Evolutionary conservation across 2,888 invertebrate species (phyloP).

Genomic region (Amiota mariae): DNA sequence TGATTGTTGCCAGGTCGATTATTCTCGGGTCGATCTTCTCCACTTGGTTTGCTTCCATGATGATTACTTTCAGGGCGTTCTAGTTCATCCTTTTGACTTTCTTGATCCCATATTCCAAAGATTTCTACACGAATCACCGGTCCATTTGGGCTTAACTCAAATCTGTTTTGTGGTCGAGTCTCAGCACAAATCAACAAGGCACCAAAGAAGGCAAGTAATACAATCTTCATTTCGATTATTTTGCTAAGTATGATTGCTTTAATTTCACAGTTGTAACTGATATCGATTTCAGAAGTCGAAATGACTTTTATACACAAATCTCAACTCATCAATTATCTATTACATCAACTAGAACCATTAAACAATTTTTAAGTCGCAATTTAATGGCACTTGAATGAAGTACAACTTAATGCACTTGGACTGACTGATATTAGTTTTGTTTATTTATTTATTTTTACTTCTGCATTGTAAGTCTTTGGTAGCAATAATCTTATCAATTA

Average conservation of each 20-base stretch:
- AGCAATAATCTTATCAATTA: too few relatives aligned
- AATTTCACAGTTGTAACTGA: not conserved
- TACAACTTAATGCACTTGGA: too few relatives aligned
- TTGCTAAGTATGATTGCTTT: not conserved
- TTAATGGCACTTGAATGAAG: too few relatives aligned
- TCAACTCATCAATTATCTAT: not conserved
- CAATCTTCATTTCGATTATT: constrained; percentile 9
- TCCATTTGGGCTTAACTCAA: not conserved
- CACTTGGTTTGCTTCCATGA: not conserved
- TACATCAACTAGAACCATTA: not conserved
- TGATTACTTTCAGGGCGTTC: too few relatives aligned
- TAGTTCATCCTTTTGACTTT: not conserved
- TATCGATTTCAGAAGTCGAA: not conserved
- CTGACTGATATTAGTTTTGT: too few relatives aligned
- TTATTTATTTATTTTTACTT: too few relatives aligned
- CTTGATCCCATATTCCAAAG: not conserved
- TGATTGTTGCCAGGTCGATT: not conserved
- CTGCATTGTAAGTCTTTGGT: too few relatives aligned
- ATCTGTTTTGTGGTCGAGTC: not conserved
- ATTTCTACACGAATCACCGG: not conserved
- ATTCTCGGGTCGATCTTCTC: not conserved
- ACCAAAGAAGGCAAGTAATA: not conserved
- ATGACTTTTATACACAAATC: not conserved
- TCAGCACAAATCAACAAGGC: not conserved
- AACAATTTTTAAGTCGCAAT: not conserved